These are phyloP conservation scores for Zygogramma bicolorata DNA, from an alignment of 2,888 invertebrate genomes.

Conservation along the genomic window DNA sequence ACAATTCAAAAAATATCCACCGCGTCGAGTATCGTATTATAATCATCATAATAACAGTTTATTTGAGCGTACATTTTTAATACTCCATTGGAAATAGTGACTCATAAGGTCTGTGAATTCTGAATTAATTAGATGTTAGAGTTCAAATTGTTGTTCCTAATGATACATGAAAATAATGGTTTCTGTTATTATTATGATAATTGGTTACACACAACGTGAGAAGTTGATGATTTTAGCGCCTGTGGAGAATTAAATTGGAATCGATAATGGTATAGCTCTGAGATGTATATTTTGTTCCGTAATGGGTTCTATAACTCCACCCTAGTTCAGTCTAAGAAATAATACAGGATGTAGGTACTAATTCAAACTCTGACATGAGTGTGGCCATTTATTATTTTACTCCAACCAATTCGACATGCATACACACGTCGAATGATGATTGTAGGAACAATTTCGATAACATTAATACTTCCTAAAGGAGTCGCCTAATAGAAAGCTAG, in stretches of 20 bases:
- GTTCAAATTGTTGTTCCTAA: slow-evolving; percentile 32
- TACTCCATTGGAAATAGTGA: slow-evolving; percentile 29
- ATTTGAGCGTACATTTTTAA: slow-evolving; percentile 31
- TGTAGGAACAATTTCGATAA: too few relatives aligned
- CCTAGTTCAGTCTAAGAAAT: too few relatives aligned
- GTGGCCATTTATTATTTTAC: too few relatives aligned
- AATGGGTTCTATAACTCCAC: neutral
- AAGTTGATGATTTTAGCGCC: slow-evolving; percentile 32
- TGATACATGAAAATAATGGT: slow-evolving; percentile 31
- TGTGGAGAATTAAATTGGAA: slow-evolving; percentile 18
- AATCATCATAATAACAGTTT: slow-evolving; percentile 18
- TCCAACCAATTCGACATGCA: too few relatives aligned
- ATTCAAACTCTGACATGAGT: too few relatives aligned
- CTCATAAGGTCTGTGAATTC: slow-evolving; percentile 21
- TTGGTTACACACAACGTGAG: slow-evolving; percentile 28
- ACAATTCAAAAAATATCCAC: slow-evolving; percentile 19
- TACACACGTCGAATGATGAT: too few relatives aligned
- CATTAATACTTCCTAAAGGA: too few relatives aligned
- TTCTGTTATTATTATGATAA: slow-evolving; percentile 31
- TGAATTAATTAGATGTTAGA: slow-evolving; percentile 35
- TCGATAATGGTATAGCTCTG: neutral
- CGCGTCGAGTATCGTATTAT: neutral
- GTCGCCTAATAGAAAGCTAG: too few relatives aligned
- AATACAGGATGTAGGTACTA: too few relatives aligned
- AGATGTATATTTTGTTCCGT: neutral